Percentiles rank a stretch among this genome's conserved stretches.
Conservation (phyloP, 2,797 vertebrate genomes). For the Setipinna tenuifilis region DNA sequence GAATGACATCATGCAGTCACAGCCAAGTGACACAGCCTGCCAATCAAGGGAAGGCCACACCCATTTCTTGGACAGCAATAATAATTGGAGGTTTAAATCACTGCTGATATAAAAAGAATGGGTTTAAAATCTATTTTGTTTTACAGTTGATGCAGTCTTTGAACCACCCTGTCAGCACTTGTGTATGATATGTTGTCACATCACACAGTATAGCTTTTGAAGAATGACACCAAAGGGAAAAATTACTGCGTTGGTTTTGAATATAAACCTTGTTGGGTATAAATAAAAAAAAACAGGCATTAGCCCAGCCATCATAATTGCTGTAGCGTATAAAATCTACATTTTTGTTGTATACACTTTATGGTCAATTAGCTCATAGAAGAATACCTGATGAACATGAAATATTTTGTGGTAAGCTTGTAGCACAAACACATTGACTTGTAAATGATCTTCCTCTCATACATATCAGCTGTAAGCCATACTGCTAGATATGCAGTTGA, state of each 20-base stretch:
- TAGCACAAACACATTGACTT: conserved; percentile 7
- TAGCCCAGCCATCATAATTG: background rate
- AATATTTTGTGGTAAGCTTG: background rate
- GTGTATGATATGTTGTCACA: background rate
- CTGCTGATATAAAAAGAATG: background rate
- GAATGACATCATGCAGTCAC: background rate
- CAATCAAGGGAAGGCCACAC: background rate
- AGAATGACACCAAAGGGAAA: background rate
- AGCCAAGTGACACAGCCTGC: background rate
- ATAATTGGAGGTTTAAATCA: background rate
- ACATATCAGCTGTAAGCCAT: background rate
- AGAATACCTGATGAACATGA: background rate
- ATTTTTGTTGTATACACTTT: background rate
- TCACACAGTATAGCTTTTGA: background rate
- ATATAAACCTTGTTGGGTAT: background rate
- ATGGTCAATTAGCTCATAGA: background rate
- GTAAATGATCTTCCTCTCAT: background rate
- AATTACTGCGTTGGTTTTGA: background rate
- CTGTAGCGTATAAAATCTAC: background rate
- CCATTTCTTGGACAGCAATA: background rate
- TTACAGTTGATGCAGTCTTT: background rate
- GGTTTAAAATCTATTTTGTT: background rate
- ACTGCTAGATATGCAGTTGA: background rate
- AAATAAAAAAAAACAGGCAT: background rate
- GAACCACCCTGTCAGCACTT: background rate